Base-by-base conservation (phyloP, 1,140 invertebrate species). In the Danaus melanippus region DNA sequence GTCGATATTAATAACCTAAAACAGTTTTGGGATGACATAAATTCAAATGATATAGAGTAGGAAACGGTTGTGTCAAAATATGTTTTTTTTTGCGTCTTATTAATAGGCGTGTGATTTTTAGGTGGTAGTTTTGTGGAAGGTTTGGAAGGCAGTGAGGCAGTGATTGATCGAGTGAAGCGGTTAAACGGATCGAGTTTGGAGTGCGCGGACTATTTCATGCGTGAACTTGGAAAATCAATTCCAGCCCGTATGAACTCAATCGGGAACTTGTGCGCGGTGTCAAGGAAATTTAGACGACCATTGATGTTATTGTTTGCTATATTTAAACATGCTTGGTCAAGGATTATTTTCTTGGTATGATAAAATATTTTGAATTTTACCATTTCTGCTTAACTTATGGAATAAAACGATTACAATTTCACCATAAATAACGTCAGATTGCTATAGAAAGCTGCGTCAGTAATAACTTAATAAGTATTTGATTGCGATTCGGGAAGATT, bases 1-100 rank as follows among this genome's bases (percentile, higher is more conserved):
- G 79, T 82, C 71, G 69, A 86, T 84, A 84, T 84, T 84, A 86
- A 84, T 86, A 82, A 76, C 51, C 54, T 74, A 73, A 71, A 79
- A 80, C 74, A 73, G 60, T 67, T 57, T 58, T 68, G 66, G 68
- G 67, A 62, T 64, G 65, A 60, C 69, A 80, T 86, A 84, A 86
- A 86, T 84, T 81, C 32, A 48, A 60, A 69, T 70, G 73, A 72
- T 70, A 56, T 57, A 74, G 60, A 73, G 66, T 59, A 50, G 45
- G 21, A 32, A 40, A 40, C 55, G 61, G 56, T 63, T 60, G 66
- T 78, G 76, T 83, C 77, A 81, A 76, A 81, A 83, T 76, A 81
- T 69, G 70, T 72, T 65, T 73, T 74, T 76, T 76, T 76, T 71
- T 67, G 59, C 56, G 57, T 64, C 56, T 58, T 47, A 62, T 64